A percentile compares a stretch with the other conserved stretches of the same genome.
Evolutionary conservation across 2,888 invertebrate species (phyloP).

Genomic region (Polymixis lichenea): DNA sequence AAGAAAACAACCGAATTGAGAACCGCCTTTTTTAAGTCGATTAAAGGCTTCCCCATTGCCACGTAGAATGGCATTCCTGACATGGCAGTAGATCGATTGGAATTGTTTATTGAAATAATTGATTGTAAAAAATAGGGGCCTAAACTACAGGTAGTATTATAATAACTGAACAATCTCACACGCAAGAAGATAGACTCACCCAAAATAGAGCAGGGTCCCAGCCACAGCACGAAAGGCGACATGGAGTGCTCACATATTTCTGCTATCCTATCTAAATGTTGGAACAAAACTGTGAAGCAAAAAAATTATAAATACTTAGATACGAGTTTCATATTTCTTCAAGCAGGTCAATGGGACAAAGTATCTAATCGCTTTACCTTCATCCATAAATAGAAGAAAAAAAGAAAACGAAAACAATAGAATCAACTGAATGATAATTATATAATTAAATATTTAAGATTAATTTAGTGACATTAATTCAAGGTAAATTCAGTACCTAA

Average conservation of each 20-base stretch:
- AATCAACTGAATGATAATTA: not conserved
- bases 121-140: not conserved
- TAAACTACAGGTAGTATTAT: not conserved
- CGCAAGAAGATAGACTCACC: conserved; percentile 63
- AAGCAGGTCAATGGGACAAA: no score
- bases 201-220: conserved; percentile 72
- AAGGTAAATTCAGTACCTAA: not conserved
- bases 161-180: not conserved
- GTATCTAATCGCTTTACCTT: not conserved
- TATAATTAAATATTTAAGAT: not conserved
- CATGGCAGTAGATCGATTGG: no score
- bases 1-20: not conserved
- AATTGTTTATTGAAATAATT: not conserved
- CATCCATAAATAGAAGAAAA: not conserved
- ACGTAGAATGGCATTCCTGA: not conserved
- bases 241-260: conserved; percentile 67
- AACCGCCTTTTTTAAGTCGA: no score
- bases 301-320: not conserved
- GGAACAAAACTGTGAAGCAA: conserved; percentile 69
- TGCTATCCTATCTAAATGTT: conserved; percentile 62
- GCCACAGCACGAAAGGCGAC: conserved; percentile 75
- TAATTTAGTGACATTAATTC: not conserved
- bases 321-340: not conserved
- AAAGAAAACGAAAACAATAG: not conserved
- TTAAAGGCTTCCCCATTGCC: not conserved